Conservation (phyloP, 1,140 invertebrate genomes). For the Scaptomyza graminum region DNA sequence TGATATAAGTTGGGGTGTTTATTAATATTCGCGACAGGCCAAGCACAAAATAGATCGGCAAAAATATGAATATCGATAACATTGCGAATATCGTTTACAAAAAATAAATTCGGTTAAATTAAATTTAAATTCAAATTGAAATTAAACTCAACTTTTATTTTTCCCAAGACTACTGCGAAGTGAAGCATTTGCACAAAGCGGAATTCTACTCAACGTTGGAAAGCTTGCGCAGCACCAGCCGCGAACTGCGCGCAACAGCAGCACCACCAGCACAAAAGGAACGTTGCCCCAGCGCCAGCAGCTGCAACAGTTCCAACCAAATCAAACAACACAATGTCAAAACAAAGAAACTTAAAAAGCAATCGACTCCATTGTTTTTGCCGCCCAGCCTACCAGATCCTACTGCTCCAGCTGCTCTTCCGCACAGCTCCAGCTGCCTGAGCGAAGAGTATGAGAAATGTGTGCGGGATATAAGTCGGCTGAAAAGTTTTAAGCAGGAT, state of each 20-base stretch:
- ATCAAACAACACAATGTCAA: conserved; percentile 51
- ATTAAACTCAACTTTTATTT: not conserved
- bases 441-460: conserved; percentile 69
- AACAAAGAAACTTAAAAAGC: conserved; percentile 52
- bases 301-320: conserved; percentile 41
- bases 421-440: conserved; percentile 43
- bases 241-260: conserved; percentile 55
- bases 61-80: too few species aligned
- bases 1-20: too few species aligned
- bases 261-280: conserved; percentile 22
- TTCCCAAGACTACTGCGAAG: conserved; percentile 73
- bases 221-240: conserved; percentile 69
- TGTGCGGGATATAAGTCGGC: conserved; percentile 51
- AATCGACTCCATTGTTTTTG: conserved; percentile 5
- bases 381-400: conserved; percentile 6
- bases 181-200: conserved; percentile 75
- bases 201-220: conserved; percentile 79
- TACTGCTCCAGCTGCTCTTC: conserved; percentile 2
- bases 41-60: too few species aligned
- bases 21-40: too few species aligned
- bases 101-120: too few species aligned
- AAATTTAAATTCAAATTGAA: too few species aligned
- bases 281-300: conserved; percentile 40
- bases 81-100: too few species aligned
- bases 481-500: conserved; percentile 72